Conservation (phyloP, 1,140 invertebrate species). For the Lepidurus arcticus region DNA sequence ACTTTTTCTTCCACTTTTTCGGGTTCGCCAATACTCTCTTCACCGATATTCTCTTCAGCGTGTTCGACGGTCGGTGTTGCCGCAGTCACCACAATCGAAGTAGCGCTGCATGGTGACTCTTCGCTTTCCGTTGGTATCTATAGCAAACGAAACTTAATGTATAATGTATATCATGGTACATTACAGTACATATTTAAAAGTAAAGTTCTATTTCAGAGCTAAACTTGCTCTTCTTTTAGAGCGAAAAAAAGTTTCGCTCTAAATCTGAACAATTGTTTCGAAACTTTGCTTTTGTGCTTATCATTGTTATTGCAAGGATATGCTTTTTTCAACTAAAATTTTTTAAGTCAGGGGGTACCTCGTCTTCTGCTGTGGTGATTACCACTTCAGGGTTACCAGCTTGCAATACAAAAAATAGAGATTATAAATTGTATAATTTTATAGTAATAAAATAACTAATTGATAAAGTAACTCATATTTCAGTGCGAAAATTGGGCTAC, state of each 20-base stretch:
- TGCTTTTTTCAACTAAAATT: no score
- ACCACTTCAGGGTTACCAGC: conserved; percentile 33
- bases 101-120: conserved; percentile 61
- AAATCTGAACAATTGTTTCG: no score
- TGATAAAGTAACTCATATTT: no score
- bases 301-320: no score
- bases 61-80: conserved; percentile 82
- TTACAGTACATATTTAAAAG: no score
- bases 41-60: conserved; percentile 59
- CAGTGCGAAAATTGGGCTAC: no score
- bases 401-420: conserved; percentile 12
- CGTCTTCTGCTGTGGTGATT: conserved; percentile 31
- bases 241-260: no score
- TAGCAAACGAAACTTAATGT: background rate
- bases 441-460: no score
- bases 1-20: conserved; percentile 36
- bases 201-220: no score
- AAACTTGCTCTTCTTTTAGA: no score
- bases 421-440: background rate
- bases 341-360: background rate
- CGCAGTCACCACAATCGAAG: conserved; percentile 79
- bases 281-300: no score
- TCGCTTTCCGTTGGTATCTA: conserved; percentile 36
- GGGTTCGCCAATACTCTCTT: conserved; percentile 43
- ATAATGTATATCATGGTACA: background rate